Conservation (phyloP, 2,888 invertebrate species). For the Nemotelus nigrinus region DNA sequence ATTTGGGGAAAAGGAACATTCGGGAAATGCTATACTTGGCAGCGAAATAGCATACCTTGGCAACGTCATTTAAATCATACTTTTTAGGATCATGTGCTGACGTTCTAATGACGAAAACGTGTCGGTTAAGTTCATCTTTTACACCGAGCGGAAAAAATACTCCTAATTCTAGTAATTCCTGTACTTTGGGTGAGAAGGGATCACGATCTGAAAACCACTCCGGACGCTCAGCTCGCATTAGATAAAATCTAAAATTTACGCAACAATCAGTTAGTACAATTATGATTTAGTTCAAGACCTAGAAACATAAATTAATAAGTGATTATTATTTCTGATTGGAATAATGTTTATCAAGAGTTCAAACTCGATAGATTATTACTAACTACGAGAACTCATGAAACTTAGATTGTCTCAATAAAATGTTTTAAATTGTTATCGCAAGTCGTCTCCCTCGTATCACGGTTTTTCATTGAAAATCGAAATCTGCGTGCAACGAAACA, state of each 20-base stretch:
- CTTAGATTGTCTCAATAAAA: no score
- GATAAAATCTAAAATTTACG: constrained; percentile 64
- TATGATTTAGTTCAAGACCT: background rate
- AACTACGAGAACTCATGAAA: no score
- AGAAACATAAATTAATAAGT: background rate
- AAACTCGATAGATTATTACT: no score
- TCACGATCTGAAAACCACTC: constrained; percentile 73
- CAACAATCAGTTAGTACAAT: no score
- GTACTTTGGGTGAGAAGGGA: constrained; percentile 68
- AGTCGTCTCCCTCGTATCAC: no score
- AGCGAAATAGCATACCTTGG: constrained; percentile 64
- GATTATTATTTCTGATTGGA: no score
- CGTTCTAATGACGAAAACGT: constrained; percentile 70
- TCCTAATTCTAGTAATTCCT: constrained; percentile 69
- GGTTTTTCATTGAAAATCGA: no score
- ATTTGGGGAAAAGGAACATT: no score
- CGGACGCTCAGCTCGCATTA: constrained; percentile 67
- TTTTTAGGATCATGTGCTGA: constrained; percentile 70
- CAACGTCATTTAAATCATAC: constrained; percentile 70
- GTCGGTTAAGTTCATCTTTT: constrained; percentile 66
- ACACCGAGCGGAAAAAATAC: constrained; percentile 70
- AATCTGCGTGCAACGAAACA: no score
- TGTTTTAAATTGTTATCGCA: no score
- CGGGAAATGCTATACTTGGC: background rate
- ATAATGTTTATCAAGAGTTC: no score